Percentiles rank a stretch among this genome's conserved stretches.
Evolutionary conservation across 92 coral and sea anemone species (phyloP).

Genomic region (Virgularia gustaviana): DNA sequence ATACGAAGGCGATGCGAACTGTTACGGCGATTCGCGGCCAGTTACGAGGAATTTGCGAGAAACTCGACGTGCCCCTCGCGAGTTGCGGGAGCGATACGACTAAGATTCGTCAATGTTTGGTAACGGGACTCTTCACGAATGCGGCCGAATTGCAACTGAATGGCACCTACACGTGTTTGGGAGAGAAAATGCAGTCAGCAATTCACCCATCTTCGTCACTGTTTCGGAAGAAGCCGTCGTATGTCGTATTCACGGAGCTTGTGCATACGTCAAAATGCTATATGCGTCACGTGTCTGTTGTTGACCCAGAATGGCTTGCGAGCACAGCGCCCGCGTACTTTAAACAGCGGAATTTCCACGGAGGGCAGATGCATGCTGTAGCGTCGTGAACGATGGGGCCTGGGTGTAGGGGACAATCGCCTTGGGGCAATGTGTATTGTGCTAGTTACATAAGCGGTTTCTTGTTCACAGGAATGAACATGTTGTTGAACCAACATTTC

Average conservation of each 20-base stretch:
- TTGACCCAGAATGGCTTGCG: constrained; percentile 79
- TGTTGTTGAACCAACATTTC: too few species aligned
- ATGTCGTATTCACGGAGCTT: constrained; percentile 83
- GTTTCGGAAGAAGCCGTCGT: constrained; percentile 76
- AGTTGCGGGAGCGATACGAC: constrained; percentile 84
- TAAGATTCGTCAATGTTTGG: constrained; percentile 69
- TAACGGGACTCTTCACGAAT: constrained; percentile 83
- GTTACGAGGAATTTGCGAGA: constrained; percentile 68
- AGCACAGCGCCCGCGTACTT: constrained; percentile 77
- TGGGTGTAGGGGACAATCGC: too few species aligned
- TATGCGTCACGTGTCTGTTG: constrained; percentile 81
- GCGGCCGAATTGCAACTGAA: constrained; percentile 92
- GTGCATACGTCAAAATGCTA: constrained; percentile 94
- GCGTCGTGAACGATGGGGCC: too few species aligned
- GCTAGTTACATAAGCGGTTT: too few species aligned
- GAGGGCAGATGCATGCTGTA: constrained; percentile 63
- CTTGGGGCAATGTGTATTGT: too few species aligned
- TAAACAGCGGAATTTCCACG: constrained; percentile 69
- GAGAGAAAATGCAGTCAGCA: constrained; percentile 69
- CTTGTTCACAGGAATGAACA: too few species aligned
- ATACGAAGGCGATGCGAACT: constrained; percentile 74
- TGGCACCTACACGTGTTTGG: constrained; percentile 75
- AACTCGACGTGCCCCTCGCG: constrained; percentile 64
- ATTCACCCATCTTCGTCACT: constrained; percentile 88
- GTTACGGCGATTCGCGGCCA: constrained; percentile 87